Evolutionary conservation across 2,113 vertebrate species (phyloP).

Genomic region (Parus major): DNA sequence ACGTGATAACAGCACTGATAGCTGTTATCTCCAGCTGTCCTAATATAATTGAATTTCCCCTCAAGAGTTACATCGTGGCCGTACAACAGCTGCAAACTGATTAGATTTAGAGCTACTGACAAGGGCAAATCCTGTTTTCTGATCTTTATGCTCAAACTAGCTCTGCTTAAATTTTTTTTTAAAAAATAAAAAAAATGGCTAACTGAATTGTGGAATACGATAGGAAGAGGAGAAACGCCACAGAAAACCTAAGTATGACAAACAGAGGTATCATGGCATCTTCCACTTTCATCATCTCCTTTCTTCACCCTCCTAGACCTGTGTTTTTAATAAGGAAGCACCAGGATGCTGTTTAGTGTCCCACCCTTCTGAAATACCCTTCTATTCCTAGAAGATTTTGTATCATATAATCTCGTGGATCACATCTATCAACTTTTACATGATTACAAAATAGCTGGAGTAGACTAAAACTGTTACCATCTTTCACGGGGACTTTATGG

Average conservation of each 20-base stretch:
- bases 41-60: conserved; percentile 42
- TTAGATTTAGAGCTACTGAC: conserved; percentile 37
- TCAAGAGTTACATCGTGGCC: background rate
- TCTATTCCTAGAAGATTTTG: background rate
- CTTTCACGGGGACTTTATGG: background rate
- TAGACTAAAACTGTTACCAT: background rate
- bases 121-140: conserved; percentile 48
- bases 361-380: background rate
- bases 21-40: conserved; percentile 43
- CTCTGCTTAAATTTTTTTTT: background rate
- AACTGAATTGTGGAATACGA: background rate
- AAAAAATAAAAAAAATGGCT: background rate
- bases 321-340: background rate
- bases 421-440: background rate
- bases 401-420: background rate
- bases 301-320: background rate
- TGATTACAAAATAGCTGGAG: background rate
- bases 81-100: conserved; percentile 35
- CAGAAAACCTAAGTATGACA: background rate
- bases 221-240: background rate
- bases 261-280: background rate
- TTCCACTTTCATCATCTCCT: background rate
- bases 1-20: background rate
- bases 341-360: background rate
- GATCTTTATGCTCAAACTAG: conserved; percentile 32